Base-by-base conservation (phyloP, 92 coral and sea anemone genomes). In the Pocillopora grandis region DNA sequence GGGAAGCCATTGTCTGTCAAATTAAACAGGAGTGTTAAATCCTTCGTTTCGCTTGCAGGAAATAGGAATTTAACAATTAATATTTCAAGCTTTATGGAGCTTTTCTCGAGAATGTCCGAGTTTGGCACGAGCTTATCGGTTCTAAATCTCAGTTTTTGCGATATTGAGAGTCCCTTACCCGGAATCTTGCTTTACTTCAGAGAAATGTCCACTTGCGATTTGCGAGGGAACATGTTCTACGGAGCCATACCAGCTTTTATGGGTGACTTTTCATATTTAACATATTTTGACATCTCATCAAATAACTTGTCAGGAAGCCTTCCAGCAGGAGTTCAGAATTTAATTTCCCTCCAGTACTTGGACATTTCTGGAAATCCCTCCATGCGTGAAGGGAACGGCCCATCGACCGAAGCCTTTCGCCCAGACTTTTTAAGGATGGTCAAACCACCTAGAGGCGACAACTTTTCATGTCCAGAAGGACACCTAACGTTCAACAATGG, bases 361-460 rank as follows among this genome's bases (percentile, higher is more conserved):
- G 93, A 90, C 61, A 87, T 92, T 79, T 90, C 95, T 42, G 89
- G 90, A 31, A 92, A 92, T 80, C 82, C 93, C 10, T 72, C 23
- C 2, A 90, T 90, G 91, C 21, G 71, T 7, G 78, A 82, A 19
- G 83, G 69, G n/a, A 84, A 27, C 13, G n/a, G 33, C 17, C 3
- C 62, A 20, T 36, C 86, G 37, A 27, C 72, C 27, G 57, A 1
- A 12, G 33, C 62, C 42, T 71, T 81, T 66, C 76, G 36, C 1
- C 87, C 87, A 2, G 90, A 87, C 31, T 76, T 87, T 59, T 57
- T 69, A 12, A 76, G 78, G 6, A 87, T 87, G 90, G 27, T 58
- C 3, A 82, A 48, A 82, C 82, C 87, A 31, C 82, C 72, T 59
- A 12, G 27, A 37, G 83, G 0, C 75, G 84, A 67, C 4, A 69